Percentiles rank a stretch among this genome's conserved stretches.
Evolutionary conservation across 2,113 vertebrate species (phyloP).

Genomic region (Sphyrna mokarran): DNA sequence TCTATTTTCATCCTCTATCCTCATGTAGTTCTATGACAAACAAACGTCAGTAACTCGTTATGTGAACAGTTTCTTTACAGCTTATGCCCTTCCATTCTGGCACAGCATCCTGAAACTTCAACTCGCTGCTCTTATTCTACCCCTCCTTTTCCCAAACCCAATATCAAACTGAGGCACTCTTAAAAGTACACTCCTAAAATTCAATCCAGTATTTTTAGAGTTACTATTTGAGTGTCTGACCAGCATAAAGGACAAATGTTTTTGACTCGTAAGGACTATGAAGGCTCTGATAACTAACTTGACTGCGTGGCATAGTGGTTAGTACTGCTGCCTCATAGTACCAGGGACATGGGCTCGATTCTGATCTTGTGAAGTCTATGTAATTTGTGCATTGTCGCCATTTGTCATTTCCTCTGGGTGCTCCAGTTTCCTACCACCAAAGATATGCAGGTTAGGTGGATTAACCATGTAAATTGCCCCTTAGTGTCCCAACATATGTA

Average conservation of each 20-base stretch:
- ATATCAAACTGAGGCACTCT: background rate
- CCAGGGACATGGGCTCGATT: too few relatives aligned
- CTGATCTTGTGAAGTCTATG: too few relatives aligned
- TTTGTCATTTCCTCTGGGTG: too few relatives aligned
- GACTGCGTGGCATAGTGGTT: background rate
- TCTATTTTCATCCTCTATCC: background rate
- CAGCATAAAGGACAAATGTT: background rate
- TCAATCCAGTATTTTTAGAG: background rate
- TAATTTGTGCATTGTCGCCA: too few relatives aligned
- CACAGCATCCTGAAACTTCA: background rate
- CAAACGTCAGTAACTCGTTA: background rate
- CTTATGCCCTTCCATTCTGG: background rate
- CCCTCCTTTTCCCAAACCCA: background rate
- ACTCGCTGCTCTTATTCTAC: background rate
- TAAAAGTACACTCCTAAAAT: background rate
- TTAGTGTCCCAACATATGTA: too few relatives aligned
- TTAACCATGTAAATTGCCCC: too few relatives aligned
- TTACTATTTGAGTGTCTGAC: background rate
- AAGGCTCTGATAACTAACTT: background rate
- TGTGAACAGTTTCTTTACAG: background rate
- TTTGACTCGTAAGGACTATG: background rate
- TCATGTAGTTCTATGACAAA: background rate
- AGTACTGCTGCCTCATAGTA: too few relatives aligned
- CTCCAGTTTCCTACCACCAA: too few relatives aligned
- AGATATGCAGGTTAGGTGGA: too few relatives aligned